Percentiles rank a stretch among this genome's conserved stretches.
phyloP scores from a whole-genome alignment of 2,797 vertebrate genomes.

The Chaetodon trifasciatus region DNA sequence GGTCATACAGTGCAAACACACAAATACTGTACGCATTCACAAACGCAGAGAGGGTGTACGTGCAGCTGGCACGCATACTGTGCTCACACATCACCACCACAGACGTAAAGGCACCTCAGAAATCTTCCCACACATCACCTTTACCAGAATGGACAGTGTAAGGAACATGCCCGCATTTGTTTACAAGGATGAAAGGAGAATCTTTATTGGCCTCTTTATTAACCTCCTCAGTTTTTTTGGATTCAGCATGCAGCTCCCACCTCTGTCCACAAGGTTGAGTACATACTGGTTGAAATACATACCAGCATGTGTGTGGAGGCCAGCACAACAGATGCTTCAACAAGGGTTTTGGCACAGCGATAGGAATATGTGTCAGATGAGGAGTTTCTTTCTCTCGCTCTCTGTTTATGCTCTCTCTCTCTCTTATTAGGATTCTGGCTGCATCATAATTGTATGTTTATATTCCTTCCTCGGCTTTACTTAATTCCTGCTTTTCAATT shows the following conservation, averaged over 20 bases:
- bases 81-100: background rate
- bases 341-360: constrained; percentile 51
- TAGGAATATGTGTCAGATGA: constrained; percentile 48
- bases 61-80: background rate
- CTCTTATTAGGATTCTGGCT: constrained; percentile 35
- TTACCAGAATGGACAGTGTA: background rate
- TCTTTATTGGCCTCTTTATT: constrained; percentile 8
- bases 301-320: constrained; percentile 33
- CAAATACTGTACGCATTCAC: constrained; percentile 5
- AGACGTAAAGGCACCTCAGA: background rate
- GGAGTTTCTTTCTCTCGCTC: constrained; percentile 28
- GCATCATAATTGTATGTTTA: constrained; percentile 38
- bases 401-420: constrained; percentile 34
- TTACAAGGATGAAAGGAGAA: background rate
- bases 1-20: constrained; percentile 80
- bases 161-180: background rate
- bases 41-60: constrained; percentile 9
- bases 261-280: constrained; percentile 45
- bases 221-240: constrained; percentile 19
- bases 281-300: constrained; percentile 42
- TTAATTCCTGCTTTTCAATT: constrained; percentile 41
- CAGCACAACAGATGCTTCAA: constrained; percentile 58
- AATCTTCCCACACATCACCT: background rate
- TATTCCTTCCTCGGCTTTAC: constrained; percentile 47
- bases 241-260: constrained; percentile 20